These are phyloP conservation scores for Melieria picta DNA, from an alignment of 2,888 invertebrate species.

Conservation along the genomic window DNA sequence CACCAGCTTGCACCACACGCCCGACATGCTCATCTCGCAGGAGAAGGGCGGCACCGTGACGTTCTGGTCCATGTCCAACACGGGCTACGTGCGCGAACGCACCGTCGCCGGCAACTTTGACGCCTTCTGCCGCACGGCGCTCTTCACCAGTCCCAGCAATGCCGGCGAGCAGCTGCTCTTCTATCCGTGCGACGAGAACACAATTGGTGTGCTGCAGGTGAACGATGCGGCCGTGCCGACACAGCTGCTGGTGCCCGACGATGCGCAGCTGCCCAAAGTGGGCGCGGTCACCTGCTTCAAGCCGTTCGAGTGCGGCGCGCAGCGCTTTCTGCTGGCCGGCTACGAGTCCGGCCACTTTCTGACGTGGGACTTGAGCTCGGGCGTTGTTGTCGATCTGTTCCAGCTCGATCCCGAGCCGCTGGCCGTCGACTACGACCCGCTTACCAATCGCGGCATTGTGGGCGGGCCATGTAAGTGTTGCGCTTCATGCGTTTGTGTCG, in stretches of 20 bases:
- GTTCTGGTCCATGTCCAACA: constrained; percentile 72
- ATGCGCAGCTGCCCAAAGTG: constrained; percentile 61
- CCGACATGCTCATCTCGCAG: constrained; percentile 75
- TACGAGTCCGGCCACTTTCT: constrained; percentile 80
- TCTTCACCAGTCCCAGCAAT: constrained; percentile 60
- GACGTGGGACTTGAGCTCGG: constrained; percentile 76
- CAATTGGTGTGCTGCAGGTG: constrained; percentile 63
- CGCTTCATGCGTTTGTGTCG: neutral
- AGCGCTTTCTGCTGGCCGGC: constrained; percentile 73
- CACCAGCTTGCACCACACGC: constrained; percentile 67
- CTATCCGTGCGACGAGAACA: constrained; percentile 73
- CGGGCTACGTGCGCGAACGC: constrained; percentile 71
- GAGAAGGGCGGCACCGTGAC: constrained; percentile 79
- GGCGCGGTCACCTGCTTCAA: constrained; percentile 72
- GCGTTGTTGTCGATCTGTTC: constrained; percentile 55
- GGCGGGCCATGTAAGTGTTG: constrained; percentile 65
- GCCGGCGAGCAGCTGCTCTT: constrained; percentile 67
- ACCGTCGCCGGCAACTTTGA: constrained; percentile 72
- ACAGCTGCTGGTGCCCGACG: constrained; percentile 62
- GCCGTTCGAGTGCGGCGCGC: constrained; percentile 64
- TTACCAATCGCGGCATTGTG: constrained; percentile 74
- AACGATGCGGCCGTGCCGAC: constrained; percentile 56
- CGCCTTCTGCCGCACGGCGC: constrained; percentile 77
- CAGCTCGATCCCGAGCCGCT: constrained; percentile 73
- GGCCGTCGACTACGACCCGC: constrained; percentile 76